Evolutionary conservation across 1,140 invertebrate genomes (phyloP), one percentile per base, ranked within the genome.

Genomic region (Lepidostoma basale): DNA sequence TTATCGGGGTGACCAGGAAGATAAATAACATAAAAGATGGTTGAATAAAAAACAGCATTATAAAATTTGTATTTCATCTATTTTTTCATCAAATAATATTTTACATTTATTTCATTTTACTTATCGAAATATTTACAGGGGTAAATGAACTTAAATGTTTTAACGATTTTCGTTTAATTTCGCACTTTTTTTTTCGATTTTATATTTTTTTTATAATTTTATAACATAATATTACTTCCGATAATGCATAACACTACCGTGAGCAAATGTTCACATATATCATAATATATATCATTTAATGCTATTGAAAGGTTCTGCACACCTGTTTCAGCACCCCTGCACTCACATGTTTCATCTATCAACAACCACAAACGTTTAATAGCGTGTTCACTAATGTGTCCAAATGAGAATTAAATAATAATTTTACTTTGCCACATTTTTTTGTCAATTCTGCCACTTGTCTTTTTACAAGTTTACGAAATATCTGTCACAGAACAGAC

Each of bases 41-140:
- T 25, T 28, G 44, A 62, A 62, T 18, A 62, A 16, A 62, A 45
- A 4, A 58, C 42, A 18, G 9, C 30, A 0, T 39, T 3, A 39
- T 52, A 64, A 64, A 64, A 64, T 64, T 47, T 64, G 44, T 12
- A 44, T 62, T 12, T 62, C 54, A 44, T 82, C 81, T 83, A 82
- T 82, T 73, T 79, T n/a, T 79, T 58, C 33, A 39, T 80, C 78
- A 79, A 81, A 78, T 82, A 82, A 81, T 83, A 82, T 82, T 80
- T 81, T 83, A 83, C 81, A 83, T 82, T 82, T 79, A 83, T 83
- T 81, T 81, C 80, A 75, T 40, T 56, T 67, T 39, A 65, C 62
- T 82, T 82, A 82, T 81, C 81, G 79, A 81, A 81, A 79, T 82
- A 82, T 83, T 81, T 83, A 82, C 81, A 82, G 54, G 63, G 63